Evolutionary conservation across 2,113 vertebrate genomes (phyloP).

Genomic region (Ctenomys sociabilis): DNA sequence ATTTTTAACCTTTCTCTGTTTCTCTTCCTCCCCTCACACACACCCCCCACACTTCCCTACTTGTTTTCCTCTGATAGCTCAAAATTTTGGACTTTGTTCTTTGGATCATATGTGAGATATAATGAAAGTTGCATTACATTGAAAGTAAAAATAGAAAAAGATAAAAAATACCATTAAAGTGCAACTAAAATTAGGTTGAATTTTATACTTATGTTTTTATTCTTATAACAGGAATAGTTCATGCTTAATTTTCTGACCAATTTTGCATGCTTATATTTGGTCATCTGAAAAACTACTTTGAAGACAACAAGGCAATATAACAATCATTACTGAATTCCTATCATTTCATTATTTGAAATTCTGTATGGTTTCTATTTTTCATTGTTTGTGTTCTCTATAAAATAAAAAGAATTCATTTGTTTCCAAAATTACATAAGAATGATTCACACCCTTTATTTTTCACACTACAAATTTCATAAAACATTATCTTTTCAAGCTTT

Average conservation of each 20-base stretch:
- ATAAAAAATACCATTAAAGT: neutral
- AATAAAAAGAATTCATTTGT: conserved; percentile 61
- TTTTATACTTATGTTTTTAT: conserved; percentile 43
- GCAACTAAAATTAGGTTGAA: neutral
- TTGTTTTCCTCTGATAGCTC: neutral
- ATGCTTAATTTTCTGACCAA: no score
- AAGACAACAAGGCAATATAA: no score
- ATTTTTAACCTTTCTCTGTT: neutral
- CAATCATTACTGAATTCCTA: no score
- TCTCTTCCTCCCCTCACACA: neutral
- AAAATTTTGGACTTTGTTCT: neutral
- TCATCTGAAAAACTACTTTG: no score
- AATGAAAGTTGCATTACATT: conserved; percentile 30
- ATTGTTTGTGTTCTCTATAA: no score
- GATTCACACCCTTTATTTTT: conserved; percentile 67
- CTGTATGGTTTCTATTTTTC: no score
- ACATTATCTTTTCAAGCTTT: conserved; percentile 51
- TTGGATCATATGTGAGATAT: neutral
- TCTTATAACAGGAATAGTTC: conserved; percentile 57
- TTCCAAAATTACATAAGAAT: conserved; percentile 39
- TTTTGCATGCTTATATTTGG: no score
- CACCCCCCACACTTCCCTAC: neutral
- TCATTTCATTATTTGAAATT: no score
- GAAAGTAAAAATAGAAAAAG: conserved; percentile 4
- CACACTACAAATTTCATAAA: conserved; percentile 49